These are phyloP conservation scores for Lasioglossum pauxillum DNA, from an alignment of 2,888 invertebrate species.

Conservation along the genomic window DNA sequence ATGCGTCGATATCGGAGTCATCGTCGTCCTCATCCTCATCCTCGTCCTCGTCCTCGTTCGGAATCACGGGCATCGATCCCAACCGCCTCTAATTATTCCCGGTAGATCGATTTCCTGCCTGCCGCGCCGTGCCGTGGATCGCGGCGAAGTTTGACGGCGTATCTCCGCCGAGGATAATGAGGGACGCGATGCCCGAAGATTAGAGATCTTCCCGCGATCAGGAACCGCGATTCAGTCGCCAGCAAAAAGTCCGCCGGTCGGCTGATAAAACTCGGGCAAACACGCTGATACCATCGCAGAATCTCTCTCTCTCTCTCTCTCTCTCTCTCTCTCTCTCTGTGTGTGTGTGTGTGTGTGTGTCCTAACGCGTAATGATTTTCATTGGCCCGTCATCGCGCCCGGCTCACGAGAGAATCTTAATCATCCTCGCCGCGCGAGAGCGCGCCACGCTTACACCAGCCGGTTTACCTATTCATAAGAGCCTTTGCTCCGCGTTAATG, in stretches of 20 bases:
- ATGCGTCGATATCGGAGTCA: slow-evolving; percentile 50
- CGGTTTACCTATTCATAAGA: slow-evolving; percentile 80
- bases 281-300: slow-evolving; percentile 46
- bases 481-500: slow-evolving; percentile 82
- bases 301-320: slow-evolving; percentile 8
- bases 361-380: slow-evolving; percentile 47
- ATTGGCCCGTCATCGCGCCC: slow-evolving; percentile 50
- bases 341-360: background rate
- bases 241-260: slow-evolving; percentile 26
- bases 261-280: slow-evolving; percentile 50
- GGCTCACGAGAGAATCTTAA: slow-evolving; percentile 71
- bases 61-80: slow-evolving; percentile 17
- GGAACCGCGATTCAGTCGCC: slow-evolving; percentile 13
- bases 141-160: slow-evolving; percentile 21
- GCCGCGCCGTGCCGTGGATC: background rate
- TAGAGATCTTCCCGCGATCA: slow-evolving; percentile 7
- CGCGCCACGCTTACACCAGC: slow-evolving; percentile 64
- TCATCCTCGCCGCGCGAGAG: slow-evolving; percentile 61
- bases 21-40: slow-evolving; percentile 48
- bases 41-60: slow-evolving; percentile 8
- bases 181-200: slow-evolving; percentile 10
- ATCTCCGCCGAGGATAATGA: background rate
- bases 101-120: slow-evolving; percentile 4
- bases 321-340: background rate
- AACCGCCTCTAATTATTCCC: slow-evolving; percentile 44